Base-by-base conservation (phyloP, 1,140 invertebrate genomes). In the Bactericera cockerelli region DNA sequence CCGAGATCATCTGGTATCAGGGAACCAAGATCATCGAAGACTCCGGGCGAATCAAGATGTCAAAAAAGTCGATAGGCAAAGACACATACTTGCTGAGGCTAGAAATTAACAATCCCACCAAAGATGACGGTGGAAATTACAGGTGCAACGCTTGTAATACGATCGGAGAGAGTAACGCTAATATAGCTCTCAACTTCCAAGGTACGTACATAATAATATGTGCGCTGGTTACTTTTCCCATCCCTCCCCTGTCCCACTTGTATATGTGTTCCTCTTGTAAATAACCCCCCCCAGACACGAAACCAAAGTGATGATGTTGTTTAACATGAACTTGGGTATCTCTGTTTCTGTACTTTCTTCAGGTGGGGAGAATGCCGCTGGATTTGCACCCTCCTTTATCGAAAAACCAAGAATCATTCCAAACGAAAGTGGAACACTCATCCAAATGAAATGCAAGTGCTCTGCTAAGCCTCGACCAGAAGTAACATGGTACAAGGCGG, bases 101-200 rank as follows among this genome's bases (percentile, higher is more conserved):
- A 69, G 89, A 93, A 77, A 93, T 96, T 67, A 83, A 82, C 69
- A 92, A 93, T 75, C 95, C 96, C 25, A 91, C 87, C 57, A 85
- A 85, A 68, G 85, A 88, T 68, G 96, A 99, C 73, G 94, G 93
- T 65, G 96, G 96, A 61, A 92, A 93, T 73, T 99, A 98, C 76
- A 83, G 94, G 69, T 98, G 94, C 79, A 98, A 97, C 75, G 96
- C 95, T 61, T 89, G 93, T 76, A 99, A 99, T 82, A 83, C 87
- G 72, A 87, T 87, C 72, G 96, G 96, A 72, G 95, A 99, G 80
- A 96, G 92, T 75, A 99, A 98, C 80, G 96, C 96, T 65, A 99
- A 98, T 79, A 98, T 99, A 77, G 91, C 93, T 65, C 84, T 99
- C 65, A 99, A 99, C 75, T 97, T 98, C 79, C 89, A 94, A 90